Evolutionary conservation across 2,797 vertebrate species (phyloP), one percentile per base, ranked within the genome.

Genomic region (Allenopithecus nigroviridis): DNA sequence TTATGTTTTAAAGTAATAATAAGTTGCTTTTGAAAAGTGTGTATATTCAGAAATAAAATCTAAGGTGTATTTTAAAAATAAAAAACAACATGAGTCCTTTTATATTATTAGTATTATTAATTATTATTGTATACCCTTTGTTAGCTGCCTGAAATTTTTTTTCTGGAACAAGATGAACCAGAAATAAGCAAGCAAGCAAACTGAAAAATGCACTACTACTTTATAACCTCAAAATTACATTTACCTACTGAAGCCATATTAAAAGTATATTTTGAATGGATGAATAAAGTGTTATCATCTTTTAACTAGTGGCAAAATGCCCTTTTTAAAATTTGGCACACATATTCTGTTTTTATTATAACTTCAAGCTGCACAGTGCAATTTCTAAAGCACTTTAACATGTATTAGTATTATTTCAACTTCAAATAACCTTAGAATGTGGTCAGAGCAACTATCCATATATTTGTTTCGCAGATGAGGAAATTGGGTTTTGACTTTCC

Each of bases 1-100:
- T 84, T 95, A 16, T 86, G 83, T 94, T 98, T 97, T 94, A 95
- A 95, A 87, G 93, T 80, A 96, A 86, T 93, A 83, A n/a, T 14
- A 90, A 94, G 57, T 78, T 95, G 50, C 24, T 93, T 93, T 96
- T 41, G 19, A 17, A 81, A 75, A 86, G 39, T 72, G 26, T 91
- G 21, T 26, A 50, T 57, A 72, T 94, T 87, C 88, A 90, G 84
- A 96, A 97, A 91, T 95, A 33, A 97, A 92, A 96, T 53, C 41
- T 78, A 87, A 86, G 4, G 0, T 64, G 74, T 88, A 39, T 83
- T 30, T 88, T 91, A 14, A 70, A 84, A 84, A 59, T 89, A 36
- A 92, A 90, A 96, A 87, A 64, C 72, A 17, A 33, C 6, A 50
- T 64, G 2, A 85, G 10, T 16, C 22, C 2, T 83, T 81, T 70